Evolutionary conservation across 2,113 vertebrate species (phyloP), one percentile per base, ranked within the genome.

Genomic region (Phoenicopterus ruber): DNA sequence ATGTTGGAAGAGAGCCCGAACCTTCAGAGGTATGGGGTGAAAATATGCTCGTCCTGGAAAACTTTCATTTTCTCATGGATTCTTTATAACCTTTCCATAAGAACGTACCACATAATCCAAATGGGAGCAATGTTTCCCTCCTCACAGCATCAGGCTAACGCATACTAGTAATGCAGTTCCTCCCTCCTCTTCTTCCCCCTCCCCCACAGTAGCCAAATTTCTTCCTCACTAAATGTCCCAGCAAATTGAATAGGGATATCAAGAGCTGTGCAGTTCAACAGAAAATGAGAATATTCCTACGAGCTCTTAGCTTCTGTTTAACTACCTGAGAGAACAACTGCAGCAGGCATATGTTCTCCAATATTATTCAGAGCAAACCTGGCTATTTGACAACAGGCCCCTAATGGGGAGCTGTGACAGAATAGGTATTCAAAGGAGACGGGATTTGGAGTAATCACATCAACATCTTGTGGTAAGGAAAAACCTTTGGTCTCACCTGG

Each of bases 401-500:
- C 65, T 92, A 94, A 82, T 77, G 71, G 70, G 62, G 55, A 96
- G 61, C 34, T 69, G 84, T 62, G 78, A 89, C 58, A 90, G 71
- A 85, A 77, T 20, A 87, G 32, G 46, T 42, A 96, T 94, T 94
- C 89, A 94, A 96, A 96, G 77, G 61, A 85, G 70, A 65, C 7
- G 40, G 90, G 90, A 94, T 97, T 95, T 94, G 91, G 58, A 91
- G 54, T 82, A 97, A 97, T 95, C 88, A 87, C 73, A 91, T 85
- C 92, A 96, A 65, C 88, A 93, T 88, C 91, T 95, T 95, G 94
- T 80, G 89, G 86, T 94, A 59, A 94, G 78, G 29, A 90, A 91
- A 95, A 96, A 76, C 70, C 91, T 94, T 97, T 96, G 96, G 91
- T 95, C 86, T 97, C 95, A 91, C 82, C 87, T 95, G 96, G 94